A percentile compares a stretch with the other conserved stretches of the same genome.
phyloP scores from a whole-genome alignment of 2,888 invertebrate genomes.

The Drosophila kanekoi region DNA sequence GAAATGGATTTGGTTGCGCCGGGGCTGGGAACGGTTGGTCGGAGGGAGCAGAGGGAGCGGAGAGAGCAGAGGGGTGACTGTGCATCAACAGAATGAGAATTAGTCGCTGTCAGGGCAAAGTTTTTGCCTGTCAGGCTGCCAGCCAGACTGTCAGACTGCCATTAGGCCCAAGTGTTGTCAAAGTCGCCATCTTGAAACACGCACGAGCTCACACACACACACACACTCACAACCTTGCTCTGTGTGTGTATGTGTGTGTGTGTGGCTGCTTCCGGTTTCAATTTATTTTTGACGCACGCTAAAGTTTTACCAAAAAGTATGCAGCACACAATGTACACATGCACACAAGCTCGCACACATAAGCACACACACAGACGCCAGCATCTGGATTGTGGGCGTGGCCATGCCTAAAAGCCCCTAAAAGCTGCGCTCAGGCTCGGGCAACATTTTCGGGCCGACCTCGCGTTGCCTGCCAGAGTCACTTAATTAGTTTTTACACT shows the following conservation, averaged over 20 bases:
- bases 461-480: slow-evolving; percentile 42
- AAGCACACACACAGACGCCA: slow-evolving; percentile 9
- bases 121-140: slow-evolving; percentile 46
- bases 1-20: slow-evolving; percentile 25
- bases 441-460: slow-evolving; percentile 11
- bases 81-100: slow-evolving; percentile 58
- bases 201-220: slow-evolving; percentile 41
- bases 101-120: slow-evolving; percentile 67
- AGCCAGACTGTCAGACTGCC: slow-evolving; percentile 60
- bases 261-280: slow-evolving; percentile 61
- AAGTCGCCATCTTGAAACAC: slow-evolving; percentile 75
- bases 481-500: slow-evolving; percentile 82
- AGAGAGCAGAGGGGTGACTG: slow-evolving; percentile 7
- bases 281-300: slow-evolving; percentile 61
- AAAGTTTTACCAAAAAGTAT: slow-evolving; percentile 75
- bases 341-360: slow-evolving; percentile 15
- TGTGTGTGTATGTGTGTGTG: slow-evolving; percentile 2
- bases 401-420: slow-evolving; percentile 25
- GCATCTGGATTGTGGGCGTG: slow-evolving; percentile 18
- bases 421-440: slow-evolving; percentile 24
- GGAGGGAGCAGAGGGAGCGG: too few species aligned
- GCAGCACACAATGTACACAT: slow-evolving; percentile 40
- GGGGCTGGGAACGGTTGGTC: not conserved
- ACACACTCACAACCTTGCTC: not conserved
- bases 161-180: slow-evolving; percentile 74